phyloP scores from a whole-genome alignment of 2,113 vertebrate genomes.

The Malurus alboscapulatus region DNA sequence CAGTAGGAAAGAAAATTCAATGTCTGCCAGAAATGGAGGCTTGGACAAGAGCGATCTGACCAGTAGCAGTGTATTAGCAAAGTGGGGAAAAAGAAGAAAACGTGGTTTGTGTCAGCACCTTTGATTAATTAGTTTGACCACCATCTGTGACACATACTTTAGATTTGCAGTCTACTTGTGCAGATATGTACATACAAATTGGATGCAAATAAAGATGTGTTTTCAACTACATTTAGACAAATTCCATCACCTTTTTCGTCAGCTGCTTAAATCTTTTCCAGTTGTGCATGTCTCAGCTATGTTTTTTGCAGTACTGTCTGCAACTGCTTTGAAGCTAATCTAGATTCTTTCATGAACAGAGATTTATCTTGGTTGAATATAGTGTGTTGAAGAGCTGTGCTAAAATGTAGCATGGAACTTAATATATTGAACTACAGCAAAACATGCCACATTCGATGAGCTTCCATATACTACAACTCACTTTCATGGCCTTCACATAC shows the following conservation, averaged over 20 bases:
- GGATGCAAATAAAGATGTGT: background rate
- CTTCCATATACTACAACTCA: background rate
- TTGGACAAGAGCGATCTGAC: background rate
- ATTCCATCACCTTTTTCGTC: background rate
- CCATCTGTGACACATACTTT: background rate
- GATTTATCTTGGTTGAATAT: background rate
- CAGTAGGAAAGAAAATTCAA: background rate
- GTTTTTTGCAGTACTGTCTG: background rate
- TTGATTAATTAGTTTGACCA: background rate
- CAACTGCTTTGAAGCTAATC: background rate
- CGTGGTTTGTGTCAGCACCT: background rate
- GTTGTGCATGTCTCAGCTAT: background rate
- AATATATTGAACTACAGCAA: slow-evolving; percentile 8
- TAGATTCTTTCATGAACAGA: background rate
- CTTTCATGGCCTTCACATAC: background rate
- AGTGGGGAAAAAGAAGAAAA: background rate
- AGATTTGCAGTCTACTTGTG: background rate
- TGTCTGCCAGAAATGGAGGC: background rate
- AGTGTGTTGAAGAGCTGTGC: background rate
- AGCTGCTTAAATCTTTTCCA: background rate
- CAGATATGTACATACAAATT: background rate
- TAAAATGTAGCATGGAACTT: background rate
- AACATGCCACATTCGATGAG: background rate
- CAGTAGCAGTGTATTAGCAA: background rate
- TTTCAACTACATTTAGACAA: background rate